Base-by-base conservation (phyloP, 2,888 invertebrate species). In the Bellardia pandia region DNA sequence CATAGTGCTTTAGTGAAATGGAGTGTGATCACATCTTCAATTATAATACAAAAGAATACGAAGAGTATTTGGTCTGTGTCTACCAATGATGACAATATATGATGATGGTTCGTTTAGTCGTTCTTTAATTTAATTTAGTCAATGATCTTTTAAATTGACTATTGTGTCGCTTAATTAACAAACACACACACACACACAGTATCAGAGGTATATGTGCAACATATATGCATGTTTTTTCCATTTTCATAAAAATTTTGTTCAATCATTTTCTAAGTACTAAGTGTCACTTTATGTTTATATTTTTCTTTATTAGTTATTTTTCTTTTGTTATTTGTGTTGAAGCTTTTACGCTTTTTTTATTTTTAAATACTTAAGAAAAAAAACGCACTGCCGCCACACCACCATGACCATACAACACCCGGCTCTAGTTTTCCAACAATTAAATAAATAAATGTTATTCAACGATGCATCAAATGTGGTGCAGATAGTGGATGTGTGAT, bases 81-180 rank as follows among this genome's bases (percentile, higher is more conserved):
- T 45, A 64, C 53, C 23, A 68, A 42, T 45, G 53, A 58, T 64
- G 45, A 68, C 62, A 77, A 11, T 56, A 5, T 37, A 51, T 53
- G 45, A 62, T 33, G 64, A 58, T 51, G 71, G 45, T 76, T 64
- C 78, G 53, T 76, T 64, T 75, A 76, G 37, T 30, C 30, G 53
- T 71, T 78, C 58, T 75, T 76, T 78, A 51, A 87, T 78, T 85
- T 85, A 87, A 82, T 87, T 87, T 85, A 79, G 69, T 74, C 85
- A 82, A 80, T 85, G 87, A 87, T 87, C 74, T 87, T 81, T 87
- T 85, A 86, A 86, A 84, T 81, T 81, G 77, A 81, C 72, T 87
- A 74, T 84, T 85, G 68, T 85, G 64, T 69, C 69, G 75, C 78
- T 78, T 66, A 87, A 85, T 78, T 85, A 78, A 68, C 64, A 78